Percentiles rank a stretch among this genome's conserved stretches.
phyloP scores from a whole-genome alignment of 2,113 vertebrate species.

The Phalacrocorax carbo region DNA sequence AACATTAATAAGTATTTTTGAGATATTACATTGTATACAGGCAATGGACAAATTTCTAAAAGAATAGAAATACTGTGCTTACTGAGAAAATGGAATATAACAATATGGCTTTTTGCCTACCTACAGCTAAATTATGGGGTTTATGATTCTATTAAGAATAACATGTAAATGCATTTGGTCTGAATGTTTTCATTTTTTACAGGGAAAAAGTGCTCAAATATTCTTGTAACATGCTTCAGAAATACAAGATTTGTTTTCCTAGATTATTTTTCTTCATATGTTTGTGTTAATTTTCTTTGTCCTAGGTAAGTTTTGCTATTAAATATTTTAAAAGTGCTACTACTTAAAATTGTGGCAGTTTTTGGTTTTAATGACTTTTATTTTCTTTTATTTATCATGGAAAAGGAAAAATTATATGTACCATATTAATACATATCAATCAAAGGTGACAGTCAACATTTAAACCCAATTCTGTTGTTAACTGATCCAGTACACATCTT shows the following conservation, averaged over 20 bases:
- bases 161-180: background rate
- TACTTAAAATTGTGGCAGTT: background rate
- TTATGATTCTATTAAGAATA: background rate
- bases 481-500: background rate
- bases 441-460: background rate
- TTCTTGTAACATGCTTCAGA: background rate
- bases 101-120: background rate
- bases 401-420: background rate
- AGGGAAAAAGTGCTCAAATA: background rate
- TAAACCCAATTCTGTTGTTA: background rate
- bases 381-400: background rate
- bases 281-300: background rate
- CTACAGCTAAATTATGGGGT: background rate
- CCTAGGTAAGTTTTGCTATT: background rate
- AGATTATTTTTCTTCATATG: background rate
- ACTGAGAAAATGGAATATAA: background rate
- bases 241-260: background rate
- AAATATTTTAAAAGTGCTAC: background rate
- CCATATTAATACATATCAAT: background rate
- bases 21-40: background rate
- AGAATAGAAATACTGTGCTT: background rate
- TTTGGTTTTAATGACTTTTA: background rate
- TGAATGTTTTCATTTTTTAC: background rate
- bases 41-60: background rate
- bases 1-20: background rate